A percentile compares a stretch with the other conserved stretches of the same genome.
Conservation (phyloP, 2,797 vertebrate genomes). For the Simalia tracyae region DNA sequence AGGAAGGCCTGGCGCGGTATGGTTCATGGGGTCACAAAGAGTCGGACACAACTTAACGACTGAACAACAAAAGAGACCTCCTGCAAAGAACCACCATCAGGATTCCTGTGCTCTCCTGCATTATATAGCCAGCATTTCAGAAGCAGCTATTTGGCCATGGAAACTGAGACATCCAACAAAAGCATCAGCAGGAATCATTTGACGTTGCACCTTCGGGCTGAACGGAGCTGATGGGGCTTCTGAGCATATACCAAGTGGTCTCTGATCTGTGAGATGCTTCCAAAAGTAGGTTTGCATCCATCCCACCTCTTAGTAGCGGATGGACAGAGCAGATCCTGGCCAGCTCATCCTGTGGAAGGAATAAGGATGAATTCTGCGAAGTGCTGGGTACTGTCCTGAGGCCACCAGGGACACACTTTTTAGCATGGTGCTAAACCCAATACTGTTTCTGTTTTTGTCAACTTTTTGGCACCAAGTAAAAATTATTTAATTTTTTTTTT, state of each 20-base stretch:
- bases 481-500: background rate
- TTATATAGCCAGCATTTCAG: background rate
- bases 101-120: background rate
- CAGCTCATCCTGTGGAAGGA: background rate
- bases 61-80: no score
- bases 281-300: background rate
- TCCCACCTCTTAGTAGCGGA: background rate
- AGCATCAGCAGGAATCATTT: background rate
- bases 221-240: background rate
- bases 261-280: background rate
- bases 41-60: no score
- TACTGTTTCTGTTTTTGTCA: background rate
- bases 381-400: background rate
- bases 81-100: background rate
- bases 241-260: background rate
- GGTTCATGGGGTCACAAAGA: no score
- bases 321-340: no score
- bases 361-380: background rate
- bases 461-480: background rate
- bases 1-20: no score
- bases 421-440: no score
- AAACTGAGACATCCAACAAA: no score
- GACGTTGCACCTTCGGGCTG: background rate
- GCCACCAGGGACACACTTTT: no score
- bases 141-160: background rate